Base-by-base conservation (phyloP, 1,140 invertebrate genomes). In the Drosophila sechellia region DNA sequence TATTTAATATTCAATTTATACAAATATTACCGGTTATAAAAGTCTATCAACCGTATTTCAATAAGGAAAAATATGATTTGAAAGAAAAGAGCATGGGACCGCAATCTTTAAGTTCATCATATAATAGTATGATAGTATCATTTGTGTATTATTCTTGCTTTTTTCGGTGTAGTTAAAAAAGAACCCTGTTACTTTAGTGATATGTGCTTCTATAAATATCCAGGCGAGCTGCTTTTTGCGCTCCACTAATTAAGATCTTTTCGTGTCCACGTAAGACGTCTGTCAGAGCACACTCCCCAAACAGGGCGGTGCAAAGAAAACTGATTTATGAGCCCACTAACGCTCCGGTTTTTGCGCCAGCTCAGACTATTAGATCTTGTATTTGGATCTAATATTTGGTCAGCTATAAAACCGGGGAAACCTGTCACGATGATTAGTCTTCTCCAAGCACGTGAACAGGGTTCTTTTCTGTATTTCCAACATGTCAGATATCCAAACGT, bases 291-390 rank as follows among this genome's bases (percentile, higher is more conserved):
- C 39, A 60, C 27, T 15, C n/a, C 13, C n/a, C 61, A 66, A 65
- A 65, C 43, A 48, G 12, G 25, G 42, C 15, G 20, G 57, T 68
- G 66, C 68, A 55, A 70, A 43, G 35, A 13, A 22, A 46, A 34
- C 66, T 70, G 65, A 70, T 70, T 70, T 70, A 70, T 57, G 48
- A 46, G n/a, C 15, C 35, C 17, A 31, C 63, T 56, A 69, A 64
- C 42, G 35, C 42, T 56, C 17, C 5, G 15, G 43, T 50, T 64
- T 65, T 59, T 63, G 27, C 13, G 31, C 5, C 22, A 65, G 10
- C 31, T 49, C 6, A 39, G 49, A 17, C 11, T 50, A 10, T 8
- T 31, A 34, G 48, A 35, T 40, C 34, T 69, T 49, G 20, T 70
- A 56, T 70, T 70, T 10, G 11, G 48, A 35, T 40, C 34, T 69